phyloP scores from a whole-genome alignment of 2,113 vertebrate genomes.

The Conger conger region DNA sequence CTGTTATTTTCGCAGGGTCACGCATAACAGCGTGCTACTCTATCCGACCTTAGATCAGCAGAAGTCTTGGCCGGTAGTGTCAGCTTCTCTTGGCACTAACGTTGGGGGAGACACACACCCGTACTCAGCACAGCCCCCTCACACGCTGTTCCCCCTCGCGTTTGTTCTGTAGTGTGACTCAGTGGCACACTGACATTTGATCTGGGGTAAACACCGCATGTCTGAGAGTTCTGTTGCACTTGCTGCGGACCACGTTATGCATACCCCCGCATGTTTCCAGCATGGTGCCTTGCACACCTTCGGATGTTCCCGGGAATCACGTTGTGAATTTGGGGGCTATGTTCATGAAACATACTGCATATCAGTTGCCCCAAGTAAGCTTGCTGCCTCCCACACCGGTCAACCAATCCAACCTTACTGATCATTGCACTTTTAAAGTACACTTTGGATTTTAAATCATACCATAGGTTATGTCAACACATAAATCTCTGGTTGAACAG shows the following conservation, averaged over 20 bases:
- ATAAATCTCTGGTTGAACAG: too few species aligned
- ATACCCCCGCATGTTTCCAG: background rate
- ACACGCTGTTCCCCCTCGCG: constrained; percentile 11
- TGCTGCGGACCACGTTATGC: constrained; percentile 31
- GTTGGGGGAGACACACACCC: constrained; percentile 8
- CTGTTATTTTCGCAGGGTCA: background rate
- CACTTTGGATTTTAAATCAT: too few species aligned
- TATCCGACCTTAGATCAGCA: background rate
- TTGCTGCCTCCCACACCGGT: background rate
- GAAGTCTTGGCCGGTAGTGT: background rate
- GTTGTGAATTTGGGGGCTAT: background rate
- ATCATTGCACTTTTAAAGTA: too few species aligned
- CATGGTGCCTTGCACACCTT: background rate
- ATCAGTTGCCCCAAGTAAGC: background rate
- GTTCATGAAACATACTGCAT: background rate
- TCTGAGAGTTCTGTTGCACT: constrained; percentile 47
- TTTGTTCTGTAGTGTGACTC: constrained; percentile 55
- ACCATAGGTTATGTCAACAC: too few species aligned
- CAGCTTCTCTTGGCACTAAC: background rate
- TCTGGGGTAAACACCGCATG: constrained; percentile 63
- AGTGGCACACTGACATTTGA: constrained; percentile 57
- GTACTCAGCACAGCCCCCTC: background rate
- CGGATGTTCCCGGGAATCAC: background rate
- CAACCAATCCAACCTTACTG: too few species aligned
- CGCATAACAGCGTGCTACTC: background rate